Conservation (phyloP, 1,140 invertebrate species). For the Apocrypta bakeri region DNA sequence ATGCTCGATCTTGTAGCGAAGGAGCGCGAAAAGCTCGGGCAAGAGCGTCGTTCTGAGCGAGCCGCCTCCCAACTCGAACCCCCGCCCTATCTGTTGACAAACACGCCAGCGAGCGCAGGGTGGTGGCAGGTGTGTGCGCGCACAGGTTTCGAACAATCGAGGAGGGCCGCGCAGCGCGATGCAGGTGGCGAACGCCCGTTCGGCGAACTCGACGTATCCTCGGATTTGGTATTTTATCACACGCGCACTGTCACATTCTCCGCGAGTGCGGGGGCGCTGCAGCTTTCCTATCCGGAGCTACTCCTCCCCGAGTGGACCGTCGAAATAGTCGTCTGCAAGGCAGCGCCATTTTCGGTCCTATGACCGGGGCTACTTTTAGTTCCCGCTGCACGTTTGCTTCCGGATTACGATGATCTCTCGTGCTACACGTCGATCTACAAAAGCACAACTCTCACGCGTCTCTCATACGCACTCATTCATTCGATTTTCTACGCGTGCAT, state of each 20-base stretch:
- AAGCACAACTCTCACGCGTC: background rate
- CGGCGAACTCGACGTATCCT: no score
- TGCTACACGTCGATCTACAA: no score
- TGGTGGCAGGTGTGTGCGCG: no score
- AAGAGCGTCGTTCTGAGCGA: no score
- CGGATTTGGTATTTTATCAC: no score
- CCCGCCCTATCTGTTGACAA: conserved; percentile 24
- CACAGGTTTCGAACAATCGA: no score
- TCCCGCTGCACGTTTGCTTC: no score
- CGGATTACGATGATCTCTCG: no score
- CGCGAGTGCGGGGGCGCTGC: conserved; percentile 12
- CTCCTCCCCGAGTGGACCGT: background rate
- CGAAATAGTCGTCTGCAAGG: background rate
- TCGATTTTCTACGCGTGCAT: background rate
- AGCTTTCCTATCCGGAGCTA: background rate
- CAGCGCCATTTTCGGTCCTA: conserved; percentile 48
- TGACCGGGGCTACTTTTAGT: no score
- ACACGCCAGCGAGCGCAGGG: background rate
- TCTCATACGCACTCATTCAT: background rate
- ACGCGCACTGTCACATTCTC: conserved; percentile 38
- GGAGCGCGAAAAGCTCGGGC: background rate
- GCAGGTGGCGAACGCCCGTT: background rate
- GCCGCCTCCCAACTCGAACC: no score
- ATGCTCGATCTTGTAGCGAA: no score
- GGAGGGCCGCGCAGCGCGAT: no score